These are phyloP conservation scores for Ellobium chinense DNA, from an alignment of 2,888 invertebrate genomes.

Conservation along the genomic window DNA sequence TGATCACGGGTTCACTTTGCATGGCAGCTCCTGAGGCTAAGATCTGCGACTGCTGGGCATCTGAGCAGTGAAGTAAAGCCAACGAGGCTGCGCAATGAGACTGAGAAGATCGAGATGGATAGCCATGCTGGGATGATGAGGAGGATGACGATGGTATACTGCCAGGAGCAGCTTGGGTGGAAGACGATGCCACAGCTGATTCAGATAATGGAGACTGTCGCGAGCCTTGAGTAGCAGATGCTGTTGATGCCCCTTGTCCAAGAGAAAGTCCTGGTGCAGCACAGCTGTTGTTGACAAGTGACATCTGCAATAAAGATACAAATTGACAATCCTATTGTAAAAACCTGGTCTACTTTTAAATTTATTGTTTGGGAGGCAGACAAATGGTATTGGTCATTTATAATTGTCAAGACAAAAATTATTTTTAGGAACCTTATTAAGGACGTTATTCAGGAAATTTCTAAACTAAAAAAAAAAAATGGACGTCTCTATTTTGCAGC, in stretches of 20 bases:
- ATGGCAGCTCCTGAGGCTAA: neutral
- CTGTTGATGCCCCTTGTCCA: constrained; percentile 11
- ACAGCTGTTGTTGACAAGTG: constrained; percentile 15
- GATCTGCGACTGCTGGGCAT: neutral
- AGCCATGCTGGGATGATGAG: neutral
- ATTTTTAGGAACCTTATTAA: too few relatives aligned
- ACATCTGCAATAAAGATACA: constrained; percentile 16
- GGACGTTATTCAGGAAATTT: too few relatives aligned
- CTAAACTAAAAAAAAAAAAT: too few relatives aligned
- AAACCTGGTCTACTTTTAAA: too few relatives aligned
- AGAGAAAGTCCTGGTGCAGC: constrained; percentile 1
- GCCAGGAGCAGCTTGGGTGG: neutral
- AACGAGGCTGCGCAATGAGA: neutral
- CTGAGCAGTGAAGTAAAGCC: neutral
- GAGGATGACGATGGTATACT: neutral
- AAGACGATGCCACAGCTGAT: constrained; percentile 2
- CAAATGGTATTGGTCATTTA: too few relatives aligned
- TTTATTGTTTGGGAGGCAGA: too few relatives aligned
- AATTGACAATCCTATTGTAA: too few relatives aligned
- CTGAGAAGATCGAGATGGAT: neutral
- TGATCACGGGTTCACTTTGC: constrained; percentile 1
- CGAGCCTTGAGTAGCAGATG: neutral
- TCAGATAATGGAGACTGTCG: neutral
- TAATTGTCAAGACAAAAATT: neutral
- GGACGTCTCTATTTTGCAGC: too few relatives aligned